These are phyloP conservation scores for Bufo bufo DNA, from an alignment of 2,113 vertebrate genomes.

Conservation along the genomic window DNA sequence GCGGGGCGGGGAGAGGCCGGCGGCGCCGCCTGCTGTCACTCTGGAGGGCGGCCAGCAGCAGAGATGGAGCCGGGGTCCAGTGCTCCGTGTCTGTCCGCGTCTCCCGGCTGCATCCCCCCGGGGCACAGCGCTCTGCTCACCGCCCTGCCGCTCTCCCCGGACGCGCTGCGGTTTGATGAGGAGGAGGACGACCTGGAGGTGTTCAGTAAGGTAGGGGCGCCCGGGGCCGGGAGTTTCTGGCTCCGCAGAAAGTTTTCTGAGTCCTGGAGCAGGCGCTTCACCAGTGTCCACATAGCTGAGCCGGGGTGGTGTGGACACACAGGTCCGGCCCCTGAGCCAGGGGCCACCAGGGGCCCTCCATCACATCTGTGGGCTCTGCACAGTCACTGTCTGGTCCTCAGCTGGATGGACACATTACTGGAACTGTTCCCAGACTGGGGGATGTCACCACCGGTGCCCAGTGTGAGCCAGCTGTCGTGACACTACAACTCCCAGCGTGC, in stretches of 20 bases:
- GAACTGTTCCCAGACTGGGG: too few relatives aligned
- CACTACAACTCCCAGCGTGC: too few relatives aligned
- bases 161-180: constrained; percentile 70
- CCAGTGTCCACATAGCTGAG: too few relatives aligned
- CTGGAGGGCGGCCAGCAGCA: background rate
- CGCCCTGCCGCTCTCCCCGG: constrained; percentile 46
- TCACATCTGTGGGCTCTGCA: too few relatives aligned
- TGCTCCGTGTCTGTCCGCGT: background rate
- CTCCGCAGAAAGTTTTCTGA: background rate
- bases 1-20: constrained; percentile 53
- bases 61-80: constrained; percentile 27
- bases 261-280: background rate
- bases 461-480: too few relatives aligned
- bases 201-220: constrained; percentile 73
- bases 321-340: too few relatives aligned
- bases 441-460: too few relatives aligned
- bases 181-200: constrained; percentile 79
- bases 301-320: too few relatives aligned
- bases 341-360: too few relatives aligned
- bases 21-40: constrained; percentile 43
- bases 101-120: constrained; percentile 8
- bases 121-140: constrained; percentile 37
- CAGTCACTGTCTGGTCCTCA: too few relatives aligned
- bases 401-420: too few relatives aligned
- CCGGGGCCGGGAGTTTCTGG: background rate